Evolutionary conservation across 1,140 invertebrate species (phyloP).

Genomic region (Hormaphis cornu): DNA sequence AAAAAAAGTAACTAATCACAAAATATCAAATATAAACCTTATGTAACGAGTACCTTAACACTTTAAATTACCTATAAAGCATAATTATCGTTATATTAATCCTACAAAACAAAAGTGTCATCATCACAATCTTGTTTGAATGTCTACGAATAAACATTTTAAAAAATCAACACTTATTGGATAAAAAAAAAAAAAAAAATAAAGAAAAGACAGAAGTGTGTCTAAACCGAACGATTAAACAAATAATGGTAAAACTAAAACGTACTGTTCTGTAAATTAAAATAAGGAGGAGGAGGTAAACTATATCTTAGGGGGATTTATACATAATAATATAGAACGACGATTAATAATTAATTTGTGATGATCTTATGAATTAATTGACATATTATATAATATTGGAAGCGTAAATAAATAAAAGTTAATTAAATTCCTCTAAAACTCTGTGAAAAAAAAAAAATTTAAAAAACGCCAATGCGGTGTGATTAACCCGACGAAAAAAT

Average conservation of each 20-base stretch:
- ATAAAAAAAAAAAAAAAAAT: not conserved
- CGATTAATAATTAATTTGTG: conserved; percentile 23
- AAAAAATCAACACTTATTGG: conserved; percentile 28
- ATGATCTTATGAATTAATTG: conserved; percentile 20
- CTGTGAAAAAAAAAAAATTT: no score
- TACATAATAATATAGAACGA: not conserved
- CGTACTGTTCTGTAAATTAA: not conserved
- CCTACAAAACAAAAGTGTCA: conserved; percentile 16
- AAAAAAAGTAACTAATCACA: conserved; percentile 30
- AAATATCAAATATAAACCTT: conserved; percentile 20
- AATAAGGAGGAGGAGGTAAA: not conserved
- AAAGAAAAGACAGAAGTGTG: conserved; percentile 22
- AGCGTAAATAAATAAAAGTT: conserved; percentile 22
- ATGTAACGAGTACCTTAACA: conserved; percentile 15
- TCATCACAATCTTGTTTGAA: conserved; percentile 22
- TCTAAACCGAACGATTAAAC: conserved; percentile 27
- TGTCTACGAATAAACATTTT: conserved; percentile 30
- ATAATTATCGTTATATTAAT: conserved; percentile 2
- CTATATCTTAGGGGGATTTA: not conserved
- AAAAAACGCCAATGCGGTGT: no score
- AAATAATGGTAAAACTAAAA: conserved; percentile 30
- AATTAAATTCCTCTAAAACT: no score
- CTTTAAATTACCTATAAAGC: not conserved
- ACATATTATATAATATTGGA: conserved; percentile 7
- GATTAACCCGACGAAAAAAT: no score